Conservation (phyloP, 2,888 invertebrate genomes). For the Ellobium chinense region DNA sequence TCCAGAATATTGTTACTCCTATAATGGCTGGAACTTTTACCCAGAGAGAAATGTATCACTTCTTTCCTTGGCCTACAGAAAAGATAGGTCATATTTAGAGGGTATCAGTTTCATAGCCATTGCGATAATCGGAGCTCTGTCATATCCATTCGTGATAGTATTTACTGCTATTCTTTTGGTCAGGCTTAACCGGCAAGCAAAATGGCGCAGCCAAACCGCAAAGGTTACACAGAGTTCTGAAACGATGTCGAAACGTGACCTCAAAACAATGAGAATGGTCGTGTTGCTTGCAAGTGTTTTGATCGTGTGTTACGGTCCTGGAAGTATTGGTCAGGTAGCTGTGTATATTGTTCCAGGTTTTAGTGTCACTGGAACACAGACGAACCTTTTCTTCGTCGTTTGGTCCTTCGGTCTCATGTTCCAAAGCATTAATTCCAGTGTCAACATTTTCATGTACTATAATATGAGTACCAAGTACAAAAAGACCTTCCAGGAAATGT, state of each 20-base stretch:
- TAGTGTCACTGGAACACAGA: not conserved
- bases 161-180: not conserved
- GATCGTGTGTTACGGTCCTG: conserved; percentile 7
- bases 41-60: not conserved
- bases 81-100: not conserved
- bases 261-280: not conserved
- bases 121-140: not conserved
- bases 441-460: conserved; percentile 12
- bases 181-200: not conserved
- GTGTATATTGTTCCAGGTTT: not conserved
- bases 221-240: not conserved
- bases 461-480: conserved; percentile 6
- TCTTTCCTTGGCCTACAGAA: not conserved
- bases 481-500: too few relatives aligned
- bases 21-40: not conserved
- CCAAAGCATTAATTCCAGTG: not conserved
- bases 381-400: not conserved
- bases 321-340: not conserved
- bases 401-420: not conserved
- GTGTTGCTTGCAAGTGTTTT: conserved; percentile 2
- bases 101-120: not conserved
- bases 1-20: not conserved
- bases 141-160: not conserved
- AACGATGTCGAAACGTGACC: not conserved
- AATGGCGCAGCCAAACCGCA: not conserved